These are phyloP conservation scores for Microcebus ravelobensis DNA, from an alignment of 2,113 vertebrate genomes.

Conservation along the genomic window DNA sequence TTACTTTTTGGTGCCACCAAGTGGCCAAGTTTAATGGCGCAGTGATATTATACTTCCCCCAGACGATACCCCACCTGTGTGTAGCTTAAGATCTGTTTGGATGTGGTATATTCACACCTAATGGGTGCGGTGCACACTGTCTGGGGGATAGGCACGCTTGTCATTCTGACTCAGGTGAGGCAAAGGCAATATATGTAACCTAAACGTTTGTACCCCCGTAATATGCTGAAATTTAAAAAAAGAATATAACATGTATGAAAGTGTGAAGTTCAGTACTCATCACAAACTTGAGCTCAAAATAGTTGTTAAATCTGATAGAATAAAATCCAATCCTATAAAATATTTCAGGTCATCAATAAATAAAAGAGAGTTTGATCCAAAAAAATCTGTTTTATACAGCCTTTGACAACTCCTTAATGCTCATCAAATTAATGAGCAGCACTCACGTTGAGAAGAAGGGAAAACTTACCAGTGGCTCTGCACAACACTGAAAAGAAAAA, in stretches of 20 bases:
- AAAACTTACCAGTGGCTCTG: background rate
- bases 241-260: background rate
- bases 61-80: background rate
- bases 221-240: background rate
- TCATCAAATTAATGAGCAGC: background rate
- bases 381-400: background rate
- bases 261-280: background rate
- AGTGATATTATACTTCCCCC: background rate
- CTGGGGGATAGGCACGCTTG: too few species aligned
- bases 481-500: background rate
- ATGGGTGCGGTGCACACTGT: too few species aligned
- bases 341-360: slow-evolving; percentile 35
- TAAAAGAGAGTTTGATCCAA: slow-evolving; percentile 3
- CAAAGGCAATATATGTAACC: too few species aligned
- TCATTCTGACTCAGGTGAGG: too few species aligned
- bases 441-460: background rate
- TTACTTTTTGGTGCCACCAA: slow-evolving; percentile 85
- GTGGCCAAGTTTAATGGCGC: slow-evolving; percentile 59
- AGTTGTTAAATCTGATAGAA: background rate
- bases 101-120: too few species aligned
- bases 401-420: background rate
- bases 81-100: background rate
- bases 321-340: slow-evolving; percentile 23
- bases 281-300: slow-evolving; percentile 12
- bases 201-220: too few species aligned